Conservation (phyloP, 2,888 invertebrate genomes). For the Sturmia bella region DNA sequence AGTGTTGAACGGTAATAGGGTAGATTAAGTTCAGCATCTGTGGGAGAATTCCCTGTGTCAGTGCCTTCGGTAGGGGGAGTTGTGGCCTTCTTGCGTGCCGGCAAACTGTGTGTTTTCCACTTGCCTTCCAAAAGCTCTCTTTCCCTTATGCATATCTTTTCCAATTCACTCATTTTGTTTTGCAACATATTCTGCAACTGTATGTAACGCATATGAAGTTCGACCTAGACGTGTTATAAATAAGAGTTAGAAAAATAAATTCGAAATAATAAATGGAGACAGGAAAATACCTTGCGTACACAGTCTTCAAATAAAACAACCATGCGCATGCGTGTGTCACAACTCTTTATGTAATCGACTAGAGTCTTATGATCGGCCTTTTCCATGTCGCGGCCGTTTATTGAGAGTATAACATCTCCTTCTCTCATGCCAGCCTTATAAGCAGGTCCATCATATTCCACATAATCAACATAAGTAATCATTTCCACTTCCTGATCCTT, state of each 20-base stretch:
- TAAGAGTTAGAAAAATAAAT: not conserved
- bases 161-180: slow-evolving; percentile 91
- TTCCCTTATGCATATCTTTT: slow-evolving; percentile 90
- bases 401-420: slow-evolving; percentile 97
- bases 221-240: slow-evolving; percentile 84
- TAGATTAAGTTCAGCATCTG: slow-evolving; percentile 77
- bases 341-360: slow-evolving; percentile 94
- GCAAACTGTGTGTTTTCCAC: slow-evolving; percentile 94
- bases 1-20: slow-evolving; percentile 89
- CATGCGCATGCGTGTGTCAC: slow-evolving; percentile 95
- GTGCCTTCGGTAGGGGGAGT: slow-evolving; percentile 84
- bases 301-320: slow-evolving; percentile 98
- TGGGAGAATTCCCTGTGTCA: slow-evolving; percentile 82
- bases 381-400: slow-evolving; percentile 97
- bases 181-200: slow-evolving; percentile 92
- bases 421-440: slow-evolving; percentile 96
- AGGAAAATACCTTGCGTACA: slow-evolving; percentile 89
- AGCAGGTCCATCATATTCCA: slow-evolving; percentile 95
- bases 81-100: slow-evolving; percentile 90
- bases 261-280: slow-evolving; percentile 13
- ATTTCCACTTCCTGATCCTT: slow-evolving; percentile 96
- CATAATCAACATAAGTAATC: slow-evolving; percentile 98
- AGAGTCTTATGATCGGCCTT: slow-evolving; percentile 95
- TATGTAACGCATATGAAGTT: slow-evolving; percentile 95
- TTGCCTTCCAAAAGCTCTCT: slow-evolving; percentile 91